These are phyloP conservation scores for Listronotus bonariensis DNA, from an alignment of 1,140 invertebrate species.

Conservation along the genomic window DNA sequence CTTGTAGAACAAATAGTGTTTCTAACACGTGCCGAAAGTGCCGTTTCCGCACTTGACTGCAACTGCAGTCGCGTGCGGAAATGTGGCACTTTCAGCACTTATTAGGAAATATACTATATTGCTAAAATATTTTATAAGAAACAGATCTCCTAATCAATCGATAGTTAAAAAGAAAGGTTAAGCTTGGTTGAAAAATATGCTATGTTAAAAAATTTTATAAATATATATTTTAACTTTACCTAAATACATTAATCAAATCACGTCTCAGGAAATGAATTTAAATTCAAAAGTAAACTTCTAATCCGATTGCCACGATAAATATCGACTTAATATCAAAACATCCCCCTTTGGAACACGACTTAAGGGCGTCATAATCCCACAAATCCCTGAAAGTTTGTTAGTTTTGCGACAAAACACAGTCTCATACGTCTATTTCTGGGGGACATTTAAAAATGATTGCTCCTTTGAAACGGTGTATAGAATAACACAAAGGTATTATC, in stretches of 20 bases:
- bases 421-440: constrained; percentile 7
- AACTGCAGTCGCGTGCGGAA: no score
- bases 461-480: constrained; percentile 21
- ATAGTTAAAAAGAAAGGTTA: no score
- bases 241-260: constrained; percentile 10
- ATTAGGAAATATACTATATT: no score
- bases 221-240: no score
- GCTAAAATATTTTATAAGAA: no score
- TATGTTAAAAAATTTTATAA: no score
- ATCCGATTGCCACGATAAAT: constrained; percentile 30
- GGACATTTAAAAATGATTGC: constrained; percentile 25
- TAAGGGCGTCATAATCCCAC: constrained; percentile 27
- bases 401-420: constrained; percentile 25
- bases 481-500: constrained; percentile 26
- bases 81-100: no score
- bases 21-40: no score
- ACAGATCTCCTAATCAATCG: no score
- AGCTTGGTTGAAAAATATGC: no score
- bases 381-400: constrained; percentile 25
- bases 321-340: constrained; percentile 23
- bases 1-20: no score
- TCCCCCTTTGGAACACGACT: constrained; percentile 14
- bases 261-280: constrained; percentile 16
- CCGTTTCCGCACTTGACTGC: no score
- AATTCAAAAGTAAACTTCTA: constrained; percentile 15